Evolutionary conservation across 1,140 invertebrate genomes (phyloP).

Genomic region (Aphelinus atriplicis): DNA sequence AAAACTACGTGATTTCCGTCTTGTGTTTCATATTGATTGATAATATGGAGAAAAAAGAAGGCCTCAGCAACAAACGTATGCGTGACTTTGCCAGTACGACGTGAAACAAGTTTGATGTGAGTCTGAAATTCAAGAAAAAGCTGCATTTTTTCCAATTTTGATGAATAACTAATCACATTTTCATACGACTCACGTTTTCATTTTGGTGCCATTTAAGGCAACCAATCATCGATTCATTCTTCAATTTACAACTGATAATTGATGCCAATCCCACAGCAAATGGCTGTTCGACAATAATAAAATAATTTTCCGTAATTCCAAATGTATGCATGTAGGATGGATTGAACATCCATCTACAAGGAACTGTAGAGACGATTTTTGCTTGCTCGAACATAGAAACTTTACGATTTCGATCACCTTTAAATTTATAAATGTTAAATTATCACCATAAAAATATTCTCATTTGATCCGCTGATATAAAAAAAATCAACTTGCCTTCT

Average conservation of each 20-base stretch:
- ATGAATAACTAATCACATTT: no score
- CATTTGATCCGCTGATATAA: not conserved
- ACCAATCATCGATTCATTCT: constrained; percentile 71
- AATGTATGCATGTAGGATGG: constrained; percentile 92
- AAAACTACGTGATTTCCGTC: constrained; percentile 76
- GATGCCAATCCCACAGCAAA: constrained; percentile 74
- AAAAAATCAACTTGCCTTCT: constrained; percentile 54
- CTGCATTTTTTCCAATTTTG: no score
- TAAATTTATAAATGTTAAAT: not conserved
- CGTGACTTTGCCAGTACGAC: constrained; percentile 69
- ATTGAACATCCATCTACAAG: constrained; percentile 78
- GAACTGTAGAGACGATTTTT: constrained; percentile 74
- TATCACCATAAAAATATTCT: not conserved
- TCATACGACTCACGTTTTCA: constrained; percentile 68
- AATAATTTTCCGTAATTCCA: constrained; percentile 85
- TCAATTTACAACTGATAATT: constrained; percentile 70
- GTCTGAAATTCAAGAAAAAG: constrained; percentile 67
- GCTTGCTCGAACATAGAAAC: constrained; percentile 78
- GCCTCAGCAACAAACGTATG: constrained; percentile 75
- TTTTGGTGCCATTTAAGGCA: constrained; percentile 79
- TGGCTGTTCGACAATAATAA: constrained; percentile 86
- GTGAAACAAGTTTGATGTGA: constrained; percentile 77
- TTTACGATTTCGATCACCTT: constrained; percentile 28
- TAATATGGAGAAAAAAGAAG: constrained; percentile 89
- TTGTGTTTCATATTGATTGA: constrained; percentile 83